These are phyloP conservation scores for Manis javanica DNA, from an alignment of 2,797 vertebrate genomes.

Conservation along the genomic window DNA sequence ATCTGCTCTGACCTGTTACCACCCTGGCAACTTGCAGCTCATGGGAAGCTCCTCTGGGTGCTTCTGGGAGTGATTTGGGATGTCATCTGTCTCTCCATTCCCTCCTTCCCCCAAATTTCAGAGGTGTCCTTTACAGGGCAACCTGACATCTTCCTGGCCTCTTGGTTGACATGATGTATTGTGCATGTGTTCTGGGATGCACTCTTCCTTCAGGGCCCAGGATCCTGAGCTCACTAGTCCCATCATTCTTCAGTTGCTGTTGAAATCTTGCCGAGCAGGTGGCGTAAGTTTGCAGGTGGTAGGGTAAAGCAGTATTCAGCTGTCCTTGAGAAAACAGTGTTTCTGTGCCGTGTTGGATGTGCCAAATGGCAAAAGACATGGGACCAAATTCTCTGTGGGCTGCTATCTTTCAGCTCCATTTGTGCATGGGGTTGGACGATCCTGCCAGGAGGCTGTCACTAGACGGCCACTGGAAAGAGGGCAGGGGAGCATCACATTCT, in stretches of 20 bases:
- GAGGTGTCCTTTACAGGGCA: background rate
- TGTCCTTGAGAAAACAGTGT: background rate
- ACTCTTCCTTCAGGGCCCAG: background rate
- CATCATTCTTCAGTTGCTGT: background rate
- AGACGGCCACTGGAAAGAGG: background rate
- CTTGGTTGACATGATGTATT: background rate
- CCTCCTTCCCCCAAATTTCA: background rate
- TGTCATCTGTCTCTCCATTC: background rate
- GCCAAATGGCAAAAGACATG: background rate
- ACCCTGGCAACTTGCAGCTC: conserved; percentile 1
- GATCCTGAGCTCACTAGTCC: background rate
- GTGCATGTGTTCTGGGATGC: background rate
- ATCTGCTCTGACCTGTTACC: conserved; percentile 75
- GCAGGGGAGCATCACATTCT: too few species aligned
- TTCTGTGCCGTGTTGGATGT: background rate
- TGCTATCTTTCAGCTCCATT: background rate
- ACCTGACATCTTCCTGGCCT: conserved; percentile 15
- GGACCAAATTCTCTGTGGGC: background rate
- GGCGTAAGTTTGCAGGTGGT: background rate
- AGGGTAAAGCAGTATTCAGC: background rate
- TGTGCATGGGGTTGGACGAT: background rate
- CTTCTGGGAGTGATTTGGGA: background rate
- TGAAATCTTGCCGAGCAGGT: background rate
- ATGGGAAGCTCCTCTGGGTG: background rate
- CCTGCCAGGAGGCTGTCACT: background rate